These are phyloP conservation scores for Pocillopora grandis DNA, from an alignment of 92 coral and sea anemone genomes.

Conservation along the genomic window DNA sequence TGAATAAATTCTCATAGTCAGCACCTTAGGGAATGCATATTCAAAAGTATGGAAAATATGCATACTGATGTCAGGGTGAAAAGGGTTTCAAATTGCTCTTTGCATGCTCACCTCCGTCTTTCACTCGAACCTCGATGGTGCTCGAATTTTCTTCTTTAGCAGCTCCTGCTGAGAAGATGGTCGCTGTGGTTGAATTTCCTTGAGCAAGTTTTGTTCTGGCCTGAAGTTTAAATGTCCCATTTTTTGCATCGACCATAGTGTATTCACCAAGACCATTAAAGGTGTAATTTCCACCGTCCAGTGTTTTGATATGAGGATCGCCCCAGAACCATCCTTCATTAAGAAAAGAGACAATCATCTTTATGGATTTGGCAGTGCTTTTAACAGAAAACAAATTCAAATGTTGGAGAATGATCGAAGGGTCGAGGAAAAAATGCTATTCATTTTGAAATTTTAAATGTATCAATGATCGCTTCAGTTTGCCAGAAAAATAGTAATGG, in stretches of 20 bases:
- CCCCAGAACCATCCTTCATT: constrained; percentile 66
- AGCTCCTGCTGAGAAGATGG: constrained; percentile 53
- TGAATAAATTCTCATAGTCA: not conserved
- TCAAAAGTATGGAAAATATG: no score
- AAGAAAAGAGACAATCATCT: no score
- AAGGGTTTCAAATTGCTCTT: no score
- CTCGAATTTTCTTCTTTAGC: constrained; percentile 59
- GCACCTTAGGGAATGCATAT: not conserved
- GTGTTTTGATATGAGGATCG: constrained; percentile 61
- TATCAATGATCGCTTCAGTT: no score
- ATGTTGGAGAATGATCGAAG: no score
- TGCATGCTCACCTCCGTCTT: constrained; percentile 40
- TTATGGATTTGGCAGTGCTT: no score
- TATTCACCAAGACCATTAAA: constrained; percentile 72
- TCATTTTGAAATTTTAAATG: no score
- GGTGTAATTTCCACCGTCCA: constrained; percentile 63
- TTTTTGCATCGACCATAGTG: constrained; percentile 45
- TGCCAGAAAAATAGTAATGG: no score
- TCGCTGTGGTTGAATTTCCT: constrained; percentile 49
- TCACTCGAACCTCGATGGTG: constrained; percentile 52
- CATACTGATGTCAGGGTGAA: no score
- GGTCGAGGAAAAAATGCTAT: no score
- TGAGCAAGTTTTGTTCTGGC: constrained; percentile 54
- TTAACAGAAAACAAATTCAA: no score
- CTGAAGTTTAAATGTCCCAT: constrained; percentile 58